These are phyloP conservation scores for Rhinatrema bivittatum DNA, from an alignment of 2,797 vertebrate species.

Conservation along the genomic window DNA sequence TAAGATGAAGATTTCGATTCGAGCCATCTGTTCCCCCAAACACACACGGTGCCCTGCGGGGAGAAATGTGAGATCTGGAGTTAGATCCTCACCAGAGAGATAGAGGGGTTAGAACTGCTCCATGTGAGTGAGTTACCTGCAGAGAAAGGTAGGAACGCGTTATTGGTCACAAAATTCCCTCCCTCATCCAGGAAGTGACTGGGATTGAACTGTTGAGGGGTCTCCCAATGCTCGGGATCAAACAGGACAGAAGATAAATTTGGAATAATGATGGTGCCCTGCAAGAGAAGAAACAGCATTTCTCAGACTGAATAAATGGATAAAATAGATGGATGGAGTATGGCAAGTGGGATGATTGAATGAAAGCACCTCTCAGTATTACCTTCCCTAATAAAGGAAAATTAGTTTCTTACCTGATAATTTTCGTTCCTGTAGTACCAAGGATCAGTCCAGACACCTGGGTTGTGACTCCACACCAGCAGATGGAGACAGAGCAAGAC, in stretches of 20 bases:
- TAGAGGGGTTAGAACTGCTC: no score
- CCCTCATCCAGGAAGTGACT: constrained; percentile 39
- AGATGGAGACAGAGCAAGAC: no score
- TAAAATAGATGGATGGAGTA: neutral
- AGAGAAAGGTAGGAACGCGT: constrained; percentile 43
- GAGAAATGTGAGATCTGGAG: neutral
- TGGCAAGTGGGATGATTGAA: neutral
- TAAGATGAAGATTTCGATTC: constrained; percentile 47
- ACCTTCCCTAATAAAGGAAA: neutral
- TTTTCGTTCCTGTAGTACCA: neutral
- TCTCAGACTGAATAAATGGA: no score
- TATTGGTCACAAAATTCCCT: constrained; percentile 36
- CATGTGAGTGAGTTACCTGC: constrained; percentile 43
- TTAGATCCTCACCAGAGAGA: no score
- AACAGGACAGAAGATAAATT: constrained; percentile 34
- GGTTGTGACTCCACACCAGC: no score
- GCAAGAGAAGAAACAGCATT: constrained; percentile 7
- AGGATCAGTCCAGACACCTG: no score
- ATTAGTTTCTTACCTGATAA: neutral
- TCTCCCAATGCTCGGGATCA: constrained; percentile 27
- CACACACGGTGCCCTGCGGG: neutral
- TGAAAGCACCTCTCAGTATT: neutral
- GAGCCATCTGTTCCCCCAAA: constrained; percentile 45
- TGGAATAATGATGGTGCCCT: constrained; percentile 34
- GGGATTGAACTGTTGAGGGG: constrained; percentile 36